phyloP scores from a whole-genome alignment of 2,797 vertebrate genomes.

The Melanotaenia pygmaea region DNA sequence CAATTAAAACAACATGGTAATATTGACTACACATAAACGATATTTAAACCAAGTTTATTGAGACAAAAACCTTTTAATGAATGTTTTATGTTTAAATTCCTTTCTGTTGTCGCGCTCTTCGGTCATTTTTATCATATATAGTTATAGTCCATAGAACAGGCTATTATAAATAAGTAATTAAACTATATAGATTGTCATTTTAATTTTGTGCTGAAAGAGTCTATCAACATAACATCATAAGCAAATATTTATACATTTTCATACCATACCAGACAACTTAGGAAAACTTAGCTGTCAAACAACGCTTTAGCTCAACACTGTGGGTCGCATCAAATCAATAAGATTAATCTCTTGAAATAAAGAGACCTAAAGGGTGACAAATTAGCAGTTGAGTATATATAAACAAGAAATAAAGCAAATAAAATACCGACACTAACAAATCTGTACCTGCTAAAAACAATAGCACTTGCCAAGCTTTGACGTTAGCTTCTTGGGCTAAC shows the following conservation, averaged over 20 bases:
- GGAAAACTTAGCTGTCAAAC: conserved; percentile 4
- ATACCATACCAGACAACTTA: background rate
- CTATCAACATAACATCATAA: background rate
- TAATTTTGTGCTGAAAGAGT: background rate
- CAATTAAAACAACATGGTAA: background rate
- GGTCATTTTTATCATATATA: background rate
- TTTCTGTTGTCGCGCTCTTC: background rate
- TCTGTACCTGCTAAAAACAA: conserved; percentile 74
- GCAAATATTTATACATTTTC: background rate
- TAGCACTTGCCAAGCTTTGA: conserved; percentile 49
- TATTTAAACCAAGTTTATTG: background rate
- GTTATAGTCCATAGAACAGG: background rate
- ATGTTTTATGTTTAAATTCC: background rate
- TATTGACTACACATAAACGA: background rate
- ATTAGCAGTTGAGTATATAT: rapidly evolving
- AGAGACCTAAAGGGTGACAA: rapidly evolving
- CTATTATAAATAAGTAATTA: background rate
- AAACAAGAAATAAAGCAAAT: background rate
- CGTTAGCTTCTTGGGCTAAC: conserved; percentile 59
- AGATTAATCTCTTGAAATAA: background rate
- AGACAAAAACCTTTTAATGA: background rate
- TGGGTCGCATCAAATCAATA: background rate
- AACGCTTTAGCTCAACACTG: background rate
- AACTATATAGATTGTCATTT: background rate
- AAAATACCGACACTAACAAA: background rate